These are phyloP conservation scores for Callipepla californica DNA, from an alignment of 2,113 vertebrate species.

Conservation along the genomic window DNA sequence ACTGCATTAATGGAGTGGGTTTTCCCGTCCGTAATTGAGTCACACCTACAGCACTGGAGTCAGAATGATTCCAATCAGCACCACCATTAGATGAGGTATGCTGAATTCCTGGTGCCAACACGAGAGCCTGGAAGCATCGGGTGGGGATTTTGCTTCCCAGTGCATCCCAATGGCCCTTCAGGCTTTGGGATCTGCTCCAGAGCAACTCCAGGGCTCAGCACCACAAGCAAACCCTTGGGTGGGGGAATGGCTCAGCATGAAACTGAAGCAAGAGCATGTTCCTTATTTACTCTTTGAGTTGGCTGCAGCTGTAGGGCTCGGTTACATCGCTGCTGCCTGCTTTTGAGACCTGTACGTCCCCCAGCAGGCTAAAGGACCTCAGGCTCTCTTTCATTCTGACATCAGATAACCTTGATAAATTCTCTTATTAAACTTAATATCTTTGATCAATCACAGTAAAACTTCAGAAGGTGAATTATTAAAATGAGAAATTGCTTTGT, in stretches of 20 bases:
- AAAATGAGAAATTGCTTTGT: slow-evolving; percentile 26
- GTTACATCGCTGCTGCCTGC: rapidly evolving
- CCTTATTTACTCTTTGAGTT: neutral
- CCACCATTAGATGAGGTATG: neutral
- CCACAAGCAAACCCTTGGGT: neutral
- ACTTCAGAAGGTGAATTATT: slow-evolving; percentile 57
- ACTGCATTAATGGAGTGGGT: neutral
- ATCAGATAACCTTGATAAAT: slow-evolving; percentile 60
- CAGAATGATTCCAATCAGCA: neutral
- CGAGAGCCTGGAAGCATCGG: neutral
- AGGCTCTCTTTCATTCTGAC: neutral
- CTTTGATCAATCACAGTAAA: slow-evolving; percentile 67
- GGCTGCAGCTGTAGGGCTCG: rapidly evolving
- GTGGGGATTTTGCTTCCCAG: neutral
- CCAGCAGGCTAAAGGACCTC: neutral
- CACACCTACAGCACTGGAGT: neutral
- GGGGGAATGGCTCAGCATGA: rapidly evolving
- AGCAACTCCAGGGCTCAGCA: neutral
- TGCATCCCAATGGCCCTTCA: rapidly evolving
- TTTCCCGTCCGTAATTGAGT: neutral
- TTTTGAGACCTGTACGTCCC: rapidly evolving
- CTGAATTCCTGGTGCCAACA: neutral
- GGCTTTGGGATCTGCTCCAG: rapidly evolving
- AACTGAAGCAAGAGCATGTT: neutral
- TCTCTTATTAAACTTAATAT: slow-evolving; percentile 62